Evolutionary conservation across 2,113 vertebrate genomes (phyloP), one percentile per base, ranked within the genome.

Genomic region (Aramus guarauna): DNA sequence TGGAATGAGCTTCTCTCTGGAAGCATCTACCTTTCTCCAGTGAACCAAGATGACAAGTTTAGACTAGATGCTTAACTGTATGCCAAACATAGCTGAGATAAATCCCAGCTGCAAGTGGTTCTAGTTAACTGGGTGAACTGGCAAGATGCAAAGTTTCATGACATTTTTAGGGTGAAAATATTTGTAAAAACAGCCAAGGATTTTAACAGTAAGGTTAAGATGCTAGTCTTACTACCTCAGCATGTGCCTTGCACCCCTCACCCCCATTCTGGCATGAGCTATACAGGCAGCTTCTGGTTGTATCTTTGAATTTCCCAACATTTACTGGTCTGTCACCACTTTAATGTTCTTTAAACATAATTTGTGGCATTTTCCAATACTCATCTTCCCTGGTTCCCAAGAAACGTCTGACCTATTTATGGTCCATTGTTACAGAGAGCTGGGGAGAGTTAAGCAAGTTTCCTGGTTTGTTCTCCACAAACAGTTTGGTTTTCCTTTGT

Each of bases 401-500:
- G 96, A 96, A 97, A 71, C 74, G 88, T 94, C 95, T 92, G 94
- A 97, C 96, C 98, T 98, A 88, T 89, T 95, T 96, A 96, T 97
- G 93, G 97, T 71, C 78, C 95, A 94, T 94, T 96, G 97, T 97
- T 98, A 97, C 94, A 97, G 93, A 98, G 96, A 89, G 94, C 96
- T 97, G 96, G 89, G 96, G 94, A 96, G 92, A 97, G 95, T 95
- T 96, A 89, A 93, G 88, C 75, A 92, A 97, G 92, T 96, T 97
- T 97, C 96, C 96, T 97, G 75, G 97, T 96, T 97, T 96, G 81
- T 82, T 97, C 92, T 98, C 94, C 95, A 96, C 95, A 97, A 98
- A 97, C 97, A 96, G 94, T 97, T 97, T 97, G 95, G 96, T 97
- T 98, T 98, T 96, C 96, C 96, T 97, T 97, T 96, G 96, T 97